These are phyloP conservation scores for Trichonephila inaurata DNA, from an alignment of 1,140 invertebrate genomes.

Conservation along the genomic window DNA sequence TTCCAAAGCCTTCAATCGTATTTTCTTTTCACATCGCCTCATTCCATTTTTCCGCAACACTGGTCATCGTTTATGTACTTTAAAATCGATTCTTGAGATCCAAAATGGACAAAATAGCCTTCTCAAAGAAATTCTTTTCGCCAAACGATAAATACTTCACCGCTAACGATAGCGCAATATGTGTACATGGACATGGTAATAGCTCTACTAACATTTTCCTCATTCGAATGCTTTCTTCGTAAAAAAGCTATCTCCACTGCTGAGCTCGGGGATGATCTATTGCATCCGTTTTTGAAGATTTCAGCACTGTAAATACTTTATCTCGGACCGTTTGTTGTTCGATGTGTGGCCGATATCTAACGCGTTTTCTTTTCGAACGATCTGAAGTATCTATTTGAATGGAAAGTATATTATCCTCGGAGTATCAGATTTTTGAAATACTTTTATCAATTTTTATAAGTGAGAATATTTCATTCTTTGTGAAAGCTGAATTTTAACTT, in stretches of 20 bases:
- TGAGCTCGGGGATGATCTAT: background rate
- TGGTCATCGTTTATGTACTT: background rate
- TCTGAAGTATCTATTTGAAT: background rate
- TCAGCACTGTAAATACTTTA: constrained; percentile 45
- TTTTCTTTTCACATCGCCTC: background rate
- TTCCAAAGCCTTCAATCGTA: too few relatives aligned
- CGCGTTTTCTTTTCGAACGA: background rate
- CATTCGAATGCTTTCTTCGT: background rate
- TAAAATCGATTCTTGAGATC: constrained; percentile 9
- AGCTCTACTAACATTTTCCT: constrained; percentile 30
- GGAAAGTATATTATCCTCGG: background rate
- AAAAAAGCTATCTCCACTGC: background rate
- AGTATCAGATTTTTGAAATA: background rate
- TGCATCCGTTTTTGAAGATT: constrained; percentile 61
- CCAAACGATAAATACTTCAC: background rate
- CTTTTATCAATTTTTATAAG: background rate
- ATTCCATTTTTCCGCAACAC: background rate
- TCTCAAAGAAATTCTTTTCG: background rate
- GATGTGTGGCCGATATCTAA: background rate
- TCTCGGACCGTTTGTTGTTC: background rate
- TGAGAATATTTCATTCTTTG: too few relatives aligned
- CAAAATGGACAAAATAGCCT: background rate
- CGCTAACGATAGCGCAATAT: constrained; percentile 1
- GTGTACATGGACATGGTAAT: constrained; percentile 48
- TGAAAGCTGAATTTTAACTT: too few relatives aligned